Conservation (phyloP, 2,888 invertebrate genomes). For the Leistus spinibarbis region DNA sequence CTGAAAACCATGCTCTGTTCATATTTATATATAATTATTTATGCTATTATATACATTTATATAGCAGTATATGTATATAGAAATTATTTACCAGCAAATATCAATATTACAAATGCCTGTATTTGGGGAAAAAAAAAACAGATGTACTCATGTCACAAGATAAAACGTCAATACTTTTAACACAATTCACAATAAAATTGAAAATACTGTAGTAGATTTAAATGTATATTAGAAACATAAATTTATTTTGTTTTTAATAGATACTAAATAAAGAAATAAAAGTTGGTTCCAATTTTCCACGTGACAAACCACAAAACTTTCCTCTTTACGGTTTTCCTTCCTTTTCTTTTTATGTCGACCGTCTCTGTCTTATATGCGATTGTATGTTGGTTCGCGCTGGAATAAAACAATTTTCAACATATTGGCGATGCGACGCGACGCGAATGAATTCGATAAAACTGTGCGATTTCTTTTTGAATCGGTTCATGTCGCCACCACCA, state of each 20-base stretch:
- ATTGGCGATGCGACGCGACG: conserved; percentile 46
- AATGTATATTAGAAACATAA: neutral
- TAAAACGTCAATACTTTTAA: too few species aligned
- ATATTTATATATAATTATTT: too few species aligned
- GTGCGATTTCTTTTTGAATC: conserved; percentile 11
- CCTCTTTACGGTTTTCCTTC: conserved; percentile 53
- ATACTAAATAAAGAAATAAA: conserved; percentile 47
- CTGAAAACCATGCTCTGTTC: too few species aligned
- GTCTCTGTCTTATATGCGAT: neutral
- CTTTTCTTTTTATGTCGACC: conserved; percentile 43
- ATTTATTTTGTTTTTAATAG: neutral
- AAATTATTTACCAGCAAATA: too few species aligned
- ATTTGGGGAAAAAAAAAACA: too few species aligned
- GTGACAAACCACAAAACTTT: conserved; percentile 53
- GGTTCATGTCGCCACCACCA: neutral
- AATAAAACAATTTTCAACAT: conserved; percentile 54
- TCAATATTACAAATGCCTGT: too few species aligned
- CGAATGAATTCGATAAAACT: conserved; percentile 17
- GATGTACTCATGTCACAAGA: too few species aligned
- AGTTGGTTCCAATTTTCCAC: conserved; percentile 55
- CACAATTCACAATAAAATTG: too few species aligned
- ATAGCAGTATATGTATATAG: too few species aligned
- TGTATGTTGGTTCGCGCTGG: conserved; percentile 34
- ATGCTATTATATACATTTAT: too few species aligned
- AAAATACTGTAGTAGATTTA: too few species aligned